Base-by-base conservation (phyloP, 2,888 invertebrate genomes). In the Amiota communis region DNA sequence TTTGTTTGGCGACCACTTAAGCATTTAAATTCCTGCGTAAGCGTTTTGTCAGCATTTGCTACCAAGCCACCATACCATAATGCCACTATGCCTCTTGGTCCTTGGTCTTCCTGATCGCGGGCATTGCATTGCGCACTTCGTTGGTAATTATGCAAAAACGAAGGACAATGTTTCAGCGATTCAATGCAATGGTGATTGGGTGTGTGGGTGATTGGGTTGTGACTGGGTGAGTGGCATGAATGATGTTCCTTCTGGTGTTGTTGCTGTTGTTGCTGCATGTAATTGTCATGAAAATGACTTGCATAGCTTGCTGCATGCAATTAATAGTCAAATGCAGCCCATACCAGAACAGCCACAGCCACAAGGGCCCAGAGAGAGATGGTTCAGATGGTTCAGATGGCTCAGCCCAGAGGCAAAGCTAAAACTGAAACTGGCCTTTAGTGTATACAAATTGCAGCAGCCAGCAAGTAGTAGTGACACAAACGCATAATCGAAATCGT, bases 381-480 rank as follows among this genome's bases (percentile, higher is more conserved):
- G n/a, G n/a, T n/a, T n/a, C n/a, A n/a, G n/a, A 36, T 36, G 36
- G 8, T 36, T 36, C 36, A 36, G 36, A 36, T 36, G 36, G 36
- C 36, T 6, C 36, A 36, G 36, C 36, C 36, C 36, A 6, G 36
- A 2, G 36, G 36, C 36, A 36, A 36, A 12, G 59, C 12, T 59
- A 11, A 20, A 15, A 59, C 15, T 20, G 17, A 59, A 59, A 59
- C 59, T 59, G 20, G 59, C 59, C 59, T 59, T 59, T 20, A 59
- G 15, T 17, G 4, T 15, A 63, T 23, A 63, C 61, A 59, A 59
- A 59, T 59, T 61, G 11, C 61, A 61, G 57, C 8, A 61, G 57
- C 8, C 57, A 71, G 65, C 65, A 59, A 71, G 71, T 72, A 71
- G 71, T 72, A 72, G 74, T 74, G 74, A 72, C 72, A 74, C 68